Evolutionary conservation across 2,113 vertebrate species (phyloP).

Genomic region (Piprites chloris): DNA sequence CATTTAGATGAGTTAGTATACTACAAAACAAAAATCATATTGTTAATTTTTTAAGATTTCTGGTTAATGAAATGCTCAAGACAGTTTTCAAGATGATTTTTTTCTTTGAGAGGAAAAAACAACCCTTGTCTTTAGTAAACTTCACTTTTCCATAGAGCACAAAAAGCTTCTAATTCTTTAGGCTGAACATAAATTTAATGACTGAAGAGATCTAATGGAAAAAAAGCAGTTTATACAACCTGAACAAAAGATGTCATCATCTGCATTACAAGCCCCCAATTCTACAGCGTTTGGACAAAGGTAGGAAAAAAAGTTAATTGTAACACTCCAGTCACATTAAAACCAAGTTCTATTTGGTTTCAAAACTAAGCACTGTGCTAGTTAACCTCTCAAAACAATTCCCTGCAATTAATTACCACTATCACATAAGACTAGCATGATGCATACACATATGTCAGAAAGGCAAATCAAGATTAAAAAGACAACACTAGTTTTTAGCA

Average conservation of each 20-base stretch:
- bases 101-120: not conserved
- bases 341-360: not conserved
- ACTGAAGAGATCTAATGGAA: not conserved
- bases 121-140: not conserved
- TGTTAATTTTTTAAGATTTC: not conserved
- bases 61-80: not conserved
- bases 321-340: not conserved
- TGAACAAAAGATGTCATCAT: not conserved
- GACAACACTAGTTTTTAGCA: not conserved
- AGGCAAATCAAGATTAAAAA: conserved; percentile 20
- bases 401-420: conserved; percentile 21
- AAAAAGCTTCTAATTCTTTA: not conserved
- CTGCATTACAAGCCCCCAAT: not conserved
- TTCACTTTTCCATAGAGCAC: not conserved
- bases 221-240: not conserved
- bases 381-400: not conserved
- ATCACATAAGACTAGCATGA: not conserved
- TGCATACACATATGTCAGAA: not conserved
- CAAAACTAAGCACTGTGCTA: not conserved
- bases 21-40: not conserved
- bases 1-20: not conserved
- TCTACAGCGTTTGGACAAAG: not conserved
- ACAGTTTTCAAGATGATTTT: not conserved
- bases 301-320: not conserved
- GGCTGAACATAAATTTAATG: not conserved